These are phyloP conservation scores for Dascillus cervinus DNA, from an alignment of 2,888 invertebrate species.

Conservation along the genomic window DNA sequence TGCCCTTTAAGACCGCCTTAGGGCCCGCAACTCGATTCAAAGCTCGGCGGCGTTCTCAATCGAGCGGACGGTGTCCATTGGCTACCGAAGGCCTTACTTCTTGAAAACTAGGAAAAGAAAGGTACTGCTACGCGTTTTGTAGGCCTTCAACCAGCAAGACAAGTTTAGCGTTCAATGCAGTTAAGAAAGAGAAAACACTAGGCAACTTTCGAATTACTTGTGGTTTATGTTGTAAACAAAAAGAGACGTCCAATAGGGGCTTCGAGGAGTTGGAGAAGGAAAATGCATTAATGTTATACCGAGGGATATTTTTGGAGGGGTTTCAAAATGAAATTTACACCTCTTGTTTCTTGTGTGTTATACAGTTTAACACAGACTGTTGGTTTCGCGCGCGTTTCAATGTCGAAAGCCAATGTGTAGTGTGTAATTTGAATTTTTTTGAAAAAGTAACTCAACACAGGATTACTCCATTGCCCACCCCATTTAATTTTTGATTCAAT, in stretches of 20 bases:
- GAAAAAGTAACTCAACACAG: too few relatives aligned
- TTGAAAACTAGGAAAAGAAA: conserved; percentile 27
- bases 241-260: conserved; percentile 11
- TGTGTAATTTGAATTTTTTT: conserved; percentile 14
- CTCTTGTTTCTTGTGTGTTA: conserved; percentile 13
- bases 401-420: conserved; percentile 14
- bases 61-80: conserved; percentile 11
- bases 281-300: conserved; percentile 11
- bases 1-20: too few relatives aligned
- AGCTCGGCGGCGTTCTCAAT: conserved; percentile 8
- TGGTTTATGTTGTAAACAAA: conserved; percentile 21
- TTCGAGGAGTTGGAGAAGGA: conserved; percentile 9
- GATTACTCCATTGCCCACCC: too few relatives aligned
- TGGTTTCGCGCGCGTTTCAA: conserved; percentile 18
- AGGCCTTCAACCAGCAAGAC: conserved; percentile 22
- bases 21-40: neutral
- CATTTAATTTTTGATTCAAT: too few relatives aligned
- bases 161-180: too few relatives aligned
- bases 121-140: conserved; percentile 16
- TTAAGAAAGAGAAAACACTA: conserved; percentile 15
- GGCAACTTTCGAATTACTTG: conserved; percentile 26
- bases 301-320: conserved; percentile 16
- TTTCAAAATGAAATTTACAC: conserved; percentile 17
- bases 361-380: conserved; percentile 19
- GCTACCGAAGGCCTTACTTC: conserved; percentile 18